phyloP scores from a whole-genome alignment of 2,113 vertebrate genomes.

The Epinephelus lanceolatus region DNA sequence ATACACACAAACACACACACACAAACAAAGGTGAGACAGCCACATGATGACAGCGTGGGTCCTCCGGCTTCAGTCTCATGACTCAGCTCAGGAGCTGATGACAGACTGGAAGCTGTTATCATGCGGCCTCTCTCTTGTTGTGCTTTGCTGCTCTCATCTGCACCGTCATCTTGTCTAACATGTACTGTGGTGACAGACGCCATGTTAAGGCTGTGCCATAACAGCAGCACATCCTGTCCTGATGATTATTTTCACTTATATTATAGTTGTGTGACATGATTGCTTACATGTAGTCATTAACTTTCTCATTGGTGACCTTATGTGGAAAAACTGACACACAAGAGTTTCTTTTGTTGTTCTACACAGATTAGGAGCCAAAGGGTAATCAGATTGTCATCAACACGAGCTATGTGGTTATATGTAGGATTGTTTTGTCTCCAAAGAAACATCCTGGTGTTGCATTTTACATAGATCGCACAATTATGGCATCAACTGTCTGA shows the following conservation, averaged over 20 bases:
- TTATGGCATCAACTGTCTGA: background rate
- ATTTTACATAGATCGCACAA: background rate
- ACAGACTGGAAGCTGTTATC: slow-evolving; percentile 55
- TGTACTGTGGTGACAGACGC: slow-evolving; percentile 20
- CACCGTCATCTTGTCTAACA: slow-evolving; percentile 45
- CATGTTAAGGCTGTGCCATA: slow-evolving; percentile 8
- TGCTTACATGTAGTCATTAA: background rate
- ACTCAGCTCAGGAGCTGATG: slow-evolving; percentile 63
- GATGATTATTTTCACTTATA: slow-evolving; percentile 41
- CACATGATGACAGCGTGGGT: slow-evolving; percentile 51
- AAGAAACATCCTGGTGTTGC: background rate
- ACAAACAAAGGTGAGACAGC: slow-evolving; percentile 46
- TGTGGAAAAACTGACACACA: slow-evolving; percentile 10
- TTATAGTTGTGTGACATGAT: background rate
- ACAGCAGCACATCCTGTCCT: slow-evolving; percentile 45
- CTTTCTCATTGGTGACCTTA: slow-evolving; percentile 4
- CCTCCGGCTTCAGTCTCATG: slow-evolving; percentile 50
- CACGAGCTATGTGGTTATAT: background rate
- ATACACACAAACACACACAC: background rate
- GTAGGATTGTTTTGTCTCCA: too few relatives aligned
- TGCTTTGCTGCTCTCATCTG: slow-evolving; percentile 44
- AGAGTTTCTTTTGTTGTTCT: background rate
- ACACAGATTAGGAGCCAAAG: background rate
- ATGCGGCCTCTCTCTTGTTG: slow-evolving; percentile 20
- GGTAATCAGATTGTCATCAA: too few relatives aligned